Conservation (phyloP, 2,888 invertebrate species). For the Rhaphigaster nebulosa region DNA sequence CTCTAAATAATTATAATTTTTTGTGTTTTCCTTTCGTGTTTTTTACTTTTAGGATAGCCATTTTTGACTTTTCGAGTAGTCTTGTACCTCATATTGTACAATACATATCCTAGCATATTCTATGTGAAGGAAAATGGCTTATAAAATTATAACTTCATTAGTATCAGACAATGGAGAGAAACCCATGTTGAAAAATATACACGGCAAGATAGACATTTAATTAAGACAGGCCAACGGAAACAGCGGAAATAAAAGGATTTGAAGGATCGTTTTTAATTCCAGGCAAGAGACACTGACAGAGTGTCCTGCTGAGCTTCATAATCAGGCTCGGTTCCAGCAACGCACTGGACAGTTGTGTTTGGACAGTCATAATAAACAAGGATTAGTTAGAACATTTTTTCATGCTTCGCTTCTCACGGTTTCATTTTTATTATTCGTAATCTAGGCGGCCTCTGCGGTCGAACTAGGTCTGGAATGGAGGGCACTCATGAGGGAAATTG, state of each 20-base stretch:
- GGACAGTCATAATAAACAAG: background rate
- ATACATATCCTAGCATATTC: background rate
- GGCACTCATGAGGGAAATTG: background rate
- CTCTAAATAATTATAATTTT: no score
- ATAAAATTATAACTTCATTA: background rate
- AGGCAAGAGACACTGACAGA: constrained; percentile 1
- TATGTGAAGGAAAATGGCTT: background rate
- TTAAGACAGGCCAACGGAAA: background rate
- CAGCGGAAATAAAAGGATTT: constrained; percentile 22
- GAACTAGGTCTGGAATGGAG: background rate
- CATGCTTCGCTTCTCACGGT: background rate
- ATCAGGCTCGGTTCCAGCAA: no score
- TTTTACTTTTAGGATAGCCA: no score
- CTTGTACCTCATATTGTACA: no score
- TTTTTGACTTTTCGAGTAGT: no score
- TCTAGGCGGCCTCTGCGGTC: background rate
- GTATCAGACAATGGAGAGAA: background rate
- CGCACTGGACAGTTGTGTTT: background rate
- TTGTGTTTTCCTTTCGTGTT: no score
- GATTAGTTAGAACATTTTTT: background rate
- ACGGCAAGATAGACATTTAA: constrained; percentile 5
- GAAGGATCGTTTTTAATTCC: constrained; percentile 55
- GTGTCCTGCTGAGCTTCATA: constrained; percentile 1
- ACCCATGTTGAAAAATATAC: background rate
- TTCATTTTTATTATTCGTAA: background rate